Evolutionary conservation across 2,888 invertebrate genomes (phyloP), one percentile per base, ranked within the genome.

Genomic region (Hipparchia semele): DNA sequence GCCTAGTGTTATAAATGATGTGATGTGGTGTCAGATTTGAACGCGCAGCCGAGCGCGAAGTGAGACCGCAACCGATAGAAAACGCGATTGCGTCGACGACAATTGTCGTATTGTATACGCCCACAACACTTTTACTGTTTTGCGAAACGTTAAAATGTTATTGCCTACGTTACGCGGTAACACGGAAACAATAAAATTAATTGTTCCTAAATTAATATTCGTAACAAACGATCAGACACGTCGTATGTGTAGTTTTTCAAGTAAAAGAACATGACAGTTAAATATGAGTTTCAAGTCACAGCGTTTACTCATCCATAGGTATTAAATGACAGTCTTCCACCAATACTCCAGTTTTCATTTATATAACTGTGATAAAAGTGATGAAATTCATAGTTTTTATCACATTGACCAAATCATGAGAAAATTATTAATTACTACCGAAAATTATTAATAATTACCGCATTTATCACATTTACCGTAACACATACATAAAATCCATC

Each of bases 41-140:
- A 79, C 72, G 81, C 77, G 84, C 90, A 91, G 83, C 91, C 83
- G 81, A 89, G 88, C 92, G 91, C 83, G 86, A 89, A 90, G 86
- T 88, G 87, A 87, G 86, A 90, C 91, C 92, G 90, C 90, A 90
- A 87, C 91, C 86, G 91, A 92, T 93, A 92, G 92, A 92, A 93
- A 93, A 90, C 90, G 82, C 84, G 91, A 92, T 92, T 92, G 91
- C 92, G 90, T 89, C 79, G 88, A 79, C 80, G 82, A 84, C 79
- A 87, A 90, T 91, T 91, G 92, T 92, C 91, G 86, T 88, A 88
- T 91, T 91, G 88, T 90, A 80, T 83, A 87, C 90, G 85, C 90
- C 90, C 84, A 88, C 87, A 83, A 82, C 83, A 91, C 92, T 91
- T 91, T 93, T 92, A 92, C 92, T 89, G 83, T 83, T 92, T 93